Evolutionary conservation across 2,797 vertebrate genomes (phyloP), one percentile per base, ranked within the genome.

Genomic region (Pangasius larnaudii): DNA sequence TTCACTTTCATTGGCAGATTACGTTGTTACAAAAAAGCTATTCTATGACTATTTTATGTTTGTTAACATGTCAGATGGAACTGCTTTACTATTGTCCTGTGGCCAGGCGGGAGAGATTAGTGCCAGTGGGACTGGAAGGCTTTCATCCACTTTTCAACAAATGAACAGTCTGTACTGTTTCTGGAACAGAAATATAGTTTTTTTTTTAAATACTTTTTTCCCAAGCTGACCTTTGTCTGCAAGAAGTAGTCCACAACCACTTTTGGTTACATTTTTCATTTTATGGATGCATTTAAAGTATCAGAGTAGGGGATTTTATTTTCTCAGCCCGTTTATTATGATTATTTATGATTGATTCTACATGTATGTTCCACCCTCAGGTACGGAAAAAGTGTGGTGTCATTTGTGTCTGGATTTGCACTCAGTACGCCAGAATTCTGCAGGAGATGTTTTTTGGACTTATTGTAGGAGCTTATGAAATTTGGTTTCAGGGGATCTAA

Each of bases 331-430:
- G 81, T 90, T 92, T 92, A 85, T 86, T 90, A 85, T 87, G 67
- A 87, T 88, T 90, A 90, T 89, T 91, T 90, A 89, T 91, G 90
- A 89, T 87, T 91, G 27, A 72, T 92, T 91, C 85, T 84, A 89
- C 87, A 86, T 87, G 89, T 84, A 84, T 80, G 87, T 86, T 86
- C 33, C 18, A 63, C 79, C 89, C 81, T 90, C 90, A 92, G 89
- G 89, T 91, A 91, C 59, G 88, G 91, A 93, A 94, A 93, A 94
- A 93, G 65, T 85, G 72, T 75, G 84, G 59, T 89, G 87, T 91
- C 90, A 89, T 85, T 83, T 88, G 56, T 85, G 89, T 93, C 92
- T 95, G 94, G 92, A 91, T 93, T 95, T 93, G 86, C 89, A 92
- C 91, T 94, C 93, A 91, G 77, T 87, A 75, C 87, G 77, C 74